phyloP scores from a whole-genome alignment of 2,797 vertebrate species.

The Bryconaethiops microstoma region DNA sequence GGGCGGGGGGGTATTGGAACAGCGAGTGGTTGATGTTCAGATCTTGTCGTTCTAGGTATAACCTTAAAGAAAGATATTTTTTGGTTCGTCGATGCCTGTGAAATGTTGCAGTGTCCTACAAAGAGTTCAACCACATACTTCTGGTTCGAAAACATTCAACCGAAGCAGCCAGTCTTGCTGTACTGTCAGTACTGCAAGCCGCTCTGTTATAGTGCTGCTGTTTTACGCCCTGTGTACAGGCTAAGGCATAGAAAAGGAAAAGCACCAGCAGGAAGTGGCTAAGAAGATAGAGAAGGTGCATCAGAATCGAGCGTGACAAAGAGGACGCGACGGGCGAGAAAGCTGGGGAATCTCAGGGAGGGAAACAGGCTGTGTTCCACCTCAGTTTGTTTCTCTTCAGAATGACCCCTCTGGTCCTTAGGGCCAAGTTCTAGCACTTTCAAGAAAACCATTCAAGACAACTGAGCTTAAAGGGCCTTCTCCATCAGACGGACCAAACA shows the following conservation, averaged over 20 bases:
- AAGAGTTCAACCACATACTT: slow-evolving; percentile 24
- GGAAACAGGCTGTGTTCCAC: slow-evolving; percentile 42
- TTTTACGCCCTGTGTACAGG: slow-evolving; percentile 42
- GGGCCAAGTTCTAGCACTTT: background rate
- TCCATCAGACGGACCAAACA: slow-evolving; percentile 12
- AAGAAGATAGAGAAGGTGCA: slow-evolving; percentile 48
- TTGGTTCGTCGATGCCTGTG: slow-evolving; percentile 1
- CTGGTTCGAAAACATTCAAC: slow-evolving; percentile 48
- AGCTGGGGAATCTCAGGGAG: slow-evolving; percentile 41
- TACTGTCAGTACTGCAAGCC: slow-evolving; percentile 21
- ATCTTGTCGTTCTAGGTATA: background rate
- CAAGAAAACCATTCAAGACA: background rate
- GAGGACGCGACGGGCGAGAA: slow-evolving; percentile 34
- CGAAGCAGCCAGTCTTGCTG: slow-evolving; percentile 41
- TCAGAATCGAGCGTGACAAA: slow-evolving; percentile 45
- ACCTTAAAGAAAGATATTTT: background rate
- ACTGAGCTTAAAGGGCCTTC: background rate
- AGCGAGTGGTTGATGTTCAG: slow-evolving; percentile 1
- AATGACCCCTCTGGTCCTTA: background rate
- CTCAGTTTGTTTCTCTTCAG: slow-evolving; percentile 2
- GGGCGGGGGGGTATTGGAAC: background rate
- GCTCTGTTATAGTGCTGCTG: slow-evolving; percentile 35
- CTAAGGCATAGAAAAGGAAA: slow-evolving; percentile 56
- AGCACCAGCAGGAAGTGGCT: slow-evolving; percentile 53
- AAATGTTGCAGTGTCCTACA: slow-evolving; percentile 17